Percentiles rank a stretch among this genome's conserved stretches.
These are phyloP conservation scores for Diadumene lineata DNA, from an alignment of 92 coral and sea anemone genomes.

Conservation along the genomic window DNA sequence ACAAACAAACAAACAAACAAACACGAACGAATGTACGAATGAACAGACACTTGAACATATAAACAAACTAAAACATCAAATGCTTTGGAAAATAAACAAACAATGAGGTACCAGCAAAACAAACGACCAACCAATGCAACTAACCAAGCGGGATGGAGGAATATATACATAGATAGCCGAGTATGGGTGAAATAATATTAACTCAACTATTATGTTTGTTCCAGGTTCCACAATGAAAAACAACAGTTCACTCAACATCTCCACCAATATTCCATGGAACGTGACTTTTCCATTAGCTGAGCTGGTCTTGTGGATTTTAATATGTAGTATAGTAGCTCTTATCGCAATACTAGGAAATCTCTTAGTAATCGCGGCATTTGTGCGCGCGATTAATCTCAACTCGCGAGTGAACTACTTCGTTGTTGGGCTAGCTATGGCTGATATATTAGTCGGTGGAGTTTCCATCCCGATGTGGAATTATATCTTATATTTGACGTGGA, in stretches of 20 bases:
- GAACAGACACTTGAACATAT: too few relatives aligned
- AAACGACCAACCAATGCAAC: too few relatives aligned
- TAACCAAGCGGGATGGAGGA: too few relatives aligned
- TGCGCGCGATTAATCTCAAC: conserved; percentile 37
- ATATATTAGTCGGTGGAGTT: conserved; percentile 73
- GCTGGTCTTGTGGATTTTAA: conserved; percentile 45
- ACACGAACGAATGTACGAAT: too few relatives aligned
- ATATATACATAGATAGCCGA: too few relatives aligned
- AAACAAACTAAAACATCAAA: too few relatives aligned
- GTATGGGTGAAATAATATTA: too few relatives aligned
- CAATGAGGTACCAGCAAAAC: too few relatives aligned
- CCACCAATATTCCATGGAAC: conserved; percentile 38
- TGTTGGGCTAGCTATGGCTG: conserved; percentile 69
- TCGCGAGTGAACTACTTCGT: conserved; percentile 49
- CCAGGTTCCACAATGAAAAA: conserved; percentile 2
- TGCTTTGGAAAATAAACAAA: too few relatives aligned
- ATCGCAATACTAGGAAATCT: conserved; percentile 51
- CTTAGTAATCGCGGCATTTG: conserved; percentile 52
- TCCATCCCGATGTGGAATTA: conserved; percentile 87
- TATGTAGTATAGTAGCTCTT: conserved; percentile 35
- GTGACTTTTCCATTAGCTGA: conserved; percentile 37
- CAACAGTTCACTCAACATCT: neutral
- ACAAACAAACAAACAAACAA: too few relatives aligned
- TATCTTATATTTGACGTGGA: conserved; percentile 41
- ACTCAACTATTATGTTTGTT: neutral